phyloP scores from a whole-genome alignment of 2,113 vertebrate species.

The Probosciger aterrimus region DNA sequence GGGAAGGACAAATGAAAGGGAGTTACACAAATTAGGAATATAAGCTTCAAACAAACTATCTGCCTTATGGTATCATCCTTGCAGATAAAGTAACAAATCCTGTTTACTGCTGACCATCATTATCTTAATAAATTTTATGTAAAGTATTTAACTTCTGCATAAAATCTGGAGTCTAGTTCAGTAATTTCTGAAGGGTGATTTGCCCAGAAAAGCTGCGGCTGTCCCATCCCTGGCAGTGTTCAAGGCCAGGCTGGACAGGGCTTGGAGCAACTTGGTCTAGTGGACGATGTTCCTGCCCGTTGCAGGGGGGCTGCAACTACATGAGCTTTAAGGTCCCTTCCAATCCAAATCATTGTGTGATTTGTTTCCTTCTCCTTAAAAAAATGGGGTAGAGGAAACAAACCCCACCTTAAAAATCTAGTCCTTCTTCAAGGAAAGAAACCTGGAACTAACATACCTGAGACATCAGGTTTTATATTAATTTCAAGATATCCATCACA shows the following conservation, averaged over 20 bases:
- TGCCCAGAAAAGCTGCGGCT: not conserved
- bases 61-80: not conserved
- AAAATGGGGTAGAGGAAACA: rapidly evolving
- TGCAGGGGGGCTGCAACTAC: not conserved
- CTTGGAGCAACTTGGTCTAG: not conserved
- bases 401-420: not conserved
- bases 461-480: not conserved
- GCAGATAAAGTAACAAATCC: not conserved
- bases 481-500: not conserved
- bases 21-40: not conserved
- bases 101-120: not conserved
- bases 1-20: not conserved
- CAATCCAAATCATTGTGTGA: not conserved
- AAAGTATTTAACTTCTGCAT: not conserved
- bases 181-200: not conserved
- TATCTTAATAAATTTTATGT: not conserved
- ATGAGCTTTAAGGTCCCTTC: not conserved
- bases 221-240: not conserved
- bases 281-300: not conserved
- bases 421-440: not conserved
- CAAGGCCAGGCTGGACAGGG: not conserved
- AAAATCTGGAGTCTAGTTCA: not conserved
- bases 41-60: not conserved
- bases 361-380: not conserved
- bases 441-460: not conserved